Evolutionary conservation across 2,888 invertebrate species (phyloP), one percentile per base, ranked within the genome.

Genomic region (Lasioglossum zephyrum): DNA sequence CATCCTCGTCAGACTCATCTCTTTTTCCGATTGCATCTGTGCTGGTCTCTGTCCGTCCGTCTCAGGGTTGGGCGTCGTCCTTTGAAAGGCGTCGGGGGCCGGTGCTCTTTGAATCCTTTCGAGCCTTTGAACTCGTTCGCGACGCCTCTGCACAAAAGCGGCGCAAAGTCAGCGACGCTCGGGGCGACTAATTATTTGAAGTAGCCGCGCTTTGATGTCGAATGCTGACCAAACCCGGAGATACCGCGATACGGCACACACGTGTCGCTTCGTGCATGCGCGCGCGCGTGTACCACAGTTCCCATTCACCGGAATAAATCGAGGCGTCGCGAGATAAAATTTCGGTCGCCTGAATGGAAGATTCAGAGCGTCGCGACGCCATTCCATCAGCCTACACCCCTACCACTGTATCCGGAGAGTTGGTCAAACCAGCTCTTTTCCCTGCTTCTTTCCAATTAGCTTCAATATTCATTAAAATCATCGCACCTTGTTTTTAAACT

Each of bases 31-130:
- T 63, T 31, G 47, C 39, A 22, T 69, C 8, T 63, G 60, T 31
- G 26, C 16, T 13, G 31, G 13, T 16, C 60, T 63, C 26, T 63
- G 60, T 26, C 60, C 0, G 60, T 13, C 1, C 22, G 26, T 63
- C 60, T 63, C 60, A 31, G 53, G 53, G 53, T 22, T 53, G 60
- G 60, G 26, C 87, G 31, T 87, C 81, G 88, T 87, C 87, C 91
- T 92, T 92, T 92, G 89, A 77, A 79, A 92, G 85, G 60, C 60
- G 60, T 63, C 16, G 60, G 60, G 60, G 60, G 60, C 60, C 60
- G 60, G 26, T 76, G 31, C 81, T 81, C 87, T 89, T 92, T 91
- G 92, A 92, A 91, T 92, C 91, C 91, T 91, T 90, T 91, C 88
- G 91, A 92, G 86, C 89, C 92, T 92, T 92, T 92, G 90, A 92